Base-by-base conservation (phyloP, 2,797 vertebrate genomes). In the Pseudochaenichthys georgianus region DNA sequence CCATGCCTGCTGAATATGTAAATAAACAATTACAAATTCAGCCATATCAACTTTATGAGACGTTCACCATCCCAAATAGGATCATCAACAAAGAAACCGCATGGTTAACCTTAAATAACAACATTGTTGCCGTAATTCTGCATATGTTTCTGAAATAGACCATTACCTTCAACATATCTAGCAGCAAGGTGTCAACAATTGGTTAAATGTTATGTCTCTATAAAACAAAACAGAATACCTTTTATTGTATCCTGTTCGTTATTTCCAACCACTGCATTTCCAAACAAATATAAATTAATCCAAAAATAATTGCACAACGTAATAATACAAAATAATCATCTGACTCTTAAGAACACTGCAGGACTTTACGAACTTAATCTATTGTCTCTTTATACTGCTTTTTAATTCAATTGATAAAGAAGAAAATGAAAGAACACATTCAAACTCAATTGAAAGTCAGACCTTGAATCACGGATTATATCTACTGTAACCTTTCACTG, bases 371-470 rank as follows among this genome's bases (percentile, higher is more conserved):
- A 60, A 77, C 42, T 64, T 51, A 67, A 47, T n/a, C 31, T 47
- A 21, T 31, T 34, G 5, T 60, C 66, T 64, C 64, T 74, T 60
- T 57, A 66, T 68, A 5, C 23, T 43, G 64, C 19, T 79, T 77
- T 84, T 78, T 19, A 82, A 77, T 82, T 75, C 70, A 21, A 38
- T 19, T 73, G 57, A 84, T 68, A 65, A 68, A 55, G 38, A 55
- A 17, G 13, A 46, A 75, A 68, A 67, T 17, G 3, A 71, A 77
- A 71, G n/a, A 63, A 74, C 71, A 19, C 47, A 58, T 81, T 79
- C 68, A 74, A 83, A 66, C 45, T 53, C 34, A 69, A 46, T 17
- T 45, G 41, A 72, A 54, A 69, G 68, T 63, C 76, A 45, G 43
- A 54, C 28, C 47, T 59, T 3, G 5, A 64, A 70, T 84, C 47